Evolutionary conservation across 2,113 vertebrate genomes (phyloP), one percentile per base, ranked within the genome.

Genomic region (Caranx melampygus): DNA sequence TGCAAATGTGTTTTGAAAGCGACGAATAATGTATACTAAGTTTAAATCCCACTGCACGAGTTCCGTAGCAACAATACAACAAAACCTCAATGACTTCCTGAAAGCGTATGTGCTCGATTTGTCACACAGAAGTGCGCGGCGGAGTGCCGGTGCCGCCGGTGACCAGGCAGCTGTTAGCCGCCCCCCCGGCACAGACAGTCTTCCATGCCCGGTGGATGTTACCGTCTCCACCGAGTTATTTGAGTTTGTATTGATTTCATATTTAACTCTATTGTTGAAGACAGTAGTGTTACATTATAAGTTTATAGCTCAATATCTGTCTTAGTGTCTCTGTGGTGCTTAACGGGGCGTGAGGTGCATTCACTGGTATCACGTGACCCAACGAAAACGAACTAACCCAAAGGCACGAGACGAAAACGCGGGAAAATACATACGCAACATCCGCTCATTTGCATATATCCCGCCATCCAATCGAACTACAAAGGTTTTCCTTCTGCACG

Each of bases 401-500:
- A 83, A 68, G 37, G 21, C 71, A 11, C 6, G 1, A 44, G 52
- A 63, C 0, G 55, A 93, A 93, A 94, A 88, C 92, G 93, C 93
- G 92, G 91, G 92, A 94, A 94, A 92, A 49, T 10, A 9, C 21
- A 0, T 49, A 90, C 91, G 92, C 62, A 81, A 92, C 70, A 79
- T 94, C 92, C 93, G 91, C 35, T 88, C 7, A 20, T 86, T 77
- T n/a, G 51, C 66, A 62, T 71, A 34, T 75, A 54, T 60, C 51
- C 76, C 73, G 81, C 81, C 75, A 83, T 14, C 0, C 16, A 18
- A 2, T 6, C 3, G 1, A 3, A 12, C n/a, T 3, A 73, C 12
- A 49, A 80, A 58, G 14, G 6, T n/a, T 5, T 5, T 5, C 26
- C 5, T 8, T 1, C 52, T 2, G 14, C 1, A 1, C 9, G 2